Percentiles rank a stretch among this genome's conserved stretches.
These are phyloP conservation scores for Callospermophilus lateralis DNA, from an alignment of 2,113 vertebrate species.

Conservation along the genomic window DNA sequence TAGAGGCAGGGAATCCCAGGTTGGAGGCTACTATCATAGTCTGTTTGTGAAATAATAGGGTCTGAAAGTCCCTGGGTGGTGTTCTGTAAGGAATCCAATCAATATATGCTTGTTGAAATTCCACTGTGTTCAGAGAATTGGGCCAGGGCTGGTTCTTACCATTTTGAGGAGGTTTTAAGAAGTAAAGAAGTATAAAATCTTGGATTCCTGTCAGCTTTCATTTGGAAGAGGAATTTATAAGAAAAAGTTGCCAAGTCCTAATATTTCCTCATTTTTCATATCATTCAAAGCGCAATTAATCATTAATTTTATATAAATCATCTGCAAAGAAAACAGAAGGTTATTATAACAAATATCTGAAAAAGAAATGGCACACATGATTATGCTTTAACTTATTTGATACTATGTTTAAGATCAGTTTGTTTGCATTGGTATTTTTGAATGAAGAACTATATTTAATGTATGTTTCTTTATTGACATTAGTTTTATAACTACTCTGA, in stretches of 20 bases:
- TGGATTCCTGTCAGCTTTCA: neutral
- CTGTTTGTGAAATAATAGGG: neutral
- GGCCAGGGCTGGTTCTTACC: neutral
- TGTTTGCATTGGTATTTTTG: slow-evolving; percentile 10
- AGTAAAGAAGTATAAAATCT: neutral
- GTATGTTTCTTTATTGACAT: neutral
- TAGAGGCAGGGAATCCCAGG: neutral
- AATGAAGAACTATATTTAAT: neutral
- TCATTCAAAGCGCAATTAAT: neutral
- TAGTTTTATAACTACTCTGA: neutral
- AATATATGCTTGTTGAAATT: neutral
- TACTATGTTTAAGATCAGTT: neutral
- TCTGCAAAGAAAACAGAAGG: neutral
- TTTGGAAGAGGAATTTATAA: neutral
- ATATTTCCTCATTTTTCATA: neutral
- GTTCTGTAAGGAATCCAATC: neutral
- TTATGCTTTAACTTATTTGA: slow-evolving; percentile 2
- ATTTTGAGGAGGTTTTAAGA: neutral
- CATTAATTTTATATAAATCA: neutral
- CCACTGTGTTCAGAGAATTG: neutral
- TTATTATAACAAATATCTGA: neutral
- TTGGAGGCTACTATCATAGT: neutral
- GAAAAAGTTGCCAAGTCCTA: neutral
- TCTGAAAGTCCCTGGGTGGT: neutral
- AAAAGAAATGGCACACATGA: neutral